Conservation (phyloP, 2,888 invertebrate species). For the Agrotis exclamationis region DNA sequence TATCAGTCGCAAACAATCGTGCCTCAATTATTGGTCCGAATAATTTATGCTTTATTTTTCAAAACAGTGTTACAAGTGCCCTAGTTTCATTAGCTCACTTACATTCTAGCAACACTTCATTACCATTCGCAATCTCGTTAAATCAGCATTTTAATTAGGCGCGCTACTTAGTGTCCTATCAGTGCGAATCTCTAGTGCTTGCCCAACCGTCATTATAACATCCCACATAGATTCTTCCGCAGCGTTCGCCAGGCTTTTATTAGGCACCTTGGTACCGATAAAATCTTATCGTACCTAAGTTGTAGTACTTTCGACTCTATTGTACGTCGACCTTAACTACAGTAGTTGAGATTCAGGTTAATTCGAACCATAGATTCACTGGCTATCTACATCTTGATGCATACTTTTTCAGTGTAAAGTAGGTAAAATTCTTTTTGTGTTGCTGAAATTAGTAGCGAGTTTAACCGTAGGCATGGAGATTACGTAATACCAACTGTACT, state of each 20-base stretch:
- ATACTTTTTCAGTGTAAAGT: conserved; percentile 22
- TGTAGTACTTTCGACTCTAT: conserved; percentile 38
- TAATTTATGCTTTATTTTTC: background rate
- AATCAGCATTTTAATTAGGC: conserved; percentile 54
- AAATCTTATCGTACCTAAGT: conserved; percentile 54
- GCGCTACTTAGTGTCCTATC: conserved; percentile 43
- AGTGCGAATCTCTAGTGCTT: conserved; percentile 46
- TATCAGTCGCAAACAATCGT: background rate
- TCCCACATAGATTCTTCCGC: conserved; percentile 55
- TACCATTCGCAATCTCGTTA: conserved; percentile 34
- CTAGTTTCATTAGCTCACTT: conserved; percentile 13
- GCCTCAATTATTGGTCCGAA: no score
- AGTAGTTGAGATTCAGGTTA: conserved; percentile 32
- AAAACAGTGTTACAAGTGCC: background rate
- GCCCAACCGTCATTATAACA: conserved; percentile 37
- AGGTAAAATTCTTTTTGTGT: background rate
- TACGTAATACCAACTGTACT: background rate
- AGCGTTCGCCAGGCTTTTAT: conserved; percentile 48
- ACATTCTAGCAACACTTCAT: conserved; percentile 27
- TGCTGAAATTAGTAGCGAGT: background rate
- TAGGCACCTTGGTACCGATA: conserved; percentile 45
- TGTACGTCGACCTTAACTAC: conserved; percentile 28
- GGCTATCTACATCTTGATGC: conserved; percentile 40
- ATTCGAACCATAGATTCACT: conserved; percentile 35
- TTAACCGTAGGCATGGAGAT: conserved; percentile 4